Percentiles rank a stretch among this genome's conserved stretches.
Conservation (phyloP, 2,888 invertebrate species). For the Xiphydria camelus region DNA sequence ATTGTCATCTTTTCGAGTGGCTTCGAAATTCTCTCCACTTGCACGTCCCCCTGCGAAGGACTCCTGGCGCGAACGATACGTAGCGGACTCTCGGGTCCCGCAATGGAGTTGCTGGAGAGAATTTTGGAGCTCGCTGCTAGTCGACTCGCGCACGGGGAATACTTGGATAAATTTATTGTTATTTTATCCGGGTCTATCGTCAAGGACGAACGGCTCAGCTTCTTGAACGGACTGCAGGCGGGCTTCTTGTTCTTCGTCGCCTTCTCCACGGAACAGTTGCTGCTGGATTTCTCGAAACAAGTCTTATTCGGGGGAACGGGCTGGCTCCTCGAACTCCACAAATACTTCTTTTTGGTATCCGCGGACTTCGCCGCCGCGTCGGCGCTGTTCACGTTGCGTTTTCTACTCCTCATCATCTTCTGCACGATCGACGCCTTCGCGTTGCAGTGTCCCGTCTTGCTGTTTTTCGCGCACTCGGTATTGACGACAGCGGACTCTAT, state of each 20-base stretch:
- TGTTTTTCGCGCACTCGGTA: slow-evolving; percentile 29
- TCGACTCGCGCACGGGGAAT: slow-evolving; percentile 53
- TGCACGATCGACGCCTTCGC: slow-evolving; percentile 31
- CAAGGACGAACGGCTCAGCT: slow-evolving; percentile 46
- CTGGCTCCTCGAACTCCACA: slow-evolving; percentile 34
- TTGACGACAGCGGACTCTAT: slow-evolving; percentile 33
- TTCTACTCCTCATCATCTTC: slow-evolving; percentile 25
- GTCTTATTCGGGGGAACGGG: slow-evolving; percentile 20
- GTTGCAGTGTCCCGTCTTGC: slow-evolving; percentile 29
- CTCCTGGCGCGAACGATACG: slow-evolving; percentile 42
- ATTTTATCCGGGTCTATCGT: slow-evolving; percentile 47
- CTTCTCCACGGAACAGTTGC: slow-evolving; percentile 29
- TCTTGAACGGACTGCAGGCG: slow-evolving; percentile 40
- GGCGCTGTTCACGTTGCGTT: slow-evolving; percentile 12
- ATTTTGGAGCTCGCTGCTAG: slow-evolving; percentile 54
- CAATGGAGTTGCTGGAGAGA: slow-evolving; percentile 39
- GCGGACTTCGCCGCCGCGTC: slow-evolving; percentile 3
- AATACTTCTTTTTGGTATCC: slow-evolving; percentile 34
- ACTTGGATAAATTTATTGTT: slow-evolving; percentile 49
- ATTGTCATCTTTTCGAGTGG: slow-evolving; percentile 34
- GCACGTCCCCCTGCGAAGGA: slow-evolving; percentile 33
- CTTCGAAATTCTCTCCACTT: slow-evolving; percentile 4
- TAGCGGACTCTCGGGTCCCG: slow-evolving; percentile 48
- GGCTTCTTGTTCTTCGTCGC: slow-evolving; percentile 24
- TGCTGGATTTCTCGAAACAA: slow-evolving; percentile 27